Evolutionary conservation across 2,113 vertebrate species (phyloP), one percentile per base, ranked within the genome.

Genomic region (Terrapene triunguis): DNA sequence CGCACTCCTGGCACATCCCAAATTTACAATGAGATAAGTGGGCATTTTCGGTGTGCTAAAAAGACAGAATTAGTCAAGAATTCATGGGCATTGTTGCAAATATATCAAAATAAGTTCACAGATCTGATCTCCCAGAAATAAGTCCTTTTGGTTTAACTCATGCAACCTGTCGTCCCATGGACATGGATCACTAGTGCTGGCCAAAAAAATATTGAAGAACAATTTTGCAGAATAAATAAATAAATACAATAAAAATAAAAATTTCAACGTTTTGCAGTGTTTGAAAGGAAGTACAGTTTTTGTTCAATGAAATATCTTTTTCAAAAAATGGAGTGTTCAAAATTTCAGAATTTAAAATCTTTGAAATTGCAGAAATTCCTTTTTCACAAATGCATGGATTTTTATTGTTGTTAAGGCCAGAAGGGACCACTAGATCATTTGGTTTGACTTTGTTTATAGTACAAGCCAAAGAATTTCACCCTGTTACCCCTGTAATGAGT

Each of bases 21-120:
- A 94, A 97, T 97, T 97, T 95, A 97, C 90, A 93, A 88, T 79
- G 62, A 94, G 62, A 87, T 97, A 96, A 90, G 53, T 62, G 87
- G 94, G 95, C 76, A 96, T 91, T 87, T 59, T 87, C 95, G 21
- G 87, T 0, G 2, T 94, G 90, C 78, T 89, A 85, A 90, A 62
- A 91, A 96, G 83, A 89, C 93, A 97, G 83, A 74, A 84, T 80
- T 85, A 83, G 79, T 96, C 81, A 92, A 96, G 94, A 96, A 96
- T 91, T 74, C 94, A 92, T 84, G 65, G 93, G 93, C n/a, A 96
- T 65, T 97, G 96, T 97, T 96, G 96, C 94, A 97, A 97, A 97
- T 97, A 97, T 25, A 44, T 25, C 38, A 76, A 24, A 57, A 76
- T 25, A 76, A 44, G 11, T 76, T 76, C 72, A 92, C 72, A 89